Base-by-base conservation (phyloP, 64 coral and sea anemone genomes). In the Hydrozoanthus tunicans region DNA sequence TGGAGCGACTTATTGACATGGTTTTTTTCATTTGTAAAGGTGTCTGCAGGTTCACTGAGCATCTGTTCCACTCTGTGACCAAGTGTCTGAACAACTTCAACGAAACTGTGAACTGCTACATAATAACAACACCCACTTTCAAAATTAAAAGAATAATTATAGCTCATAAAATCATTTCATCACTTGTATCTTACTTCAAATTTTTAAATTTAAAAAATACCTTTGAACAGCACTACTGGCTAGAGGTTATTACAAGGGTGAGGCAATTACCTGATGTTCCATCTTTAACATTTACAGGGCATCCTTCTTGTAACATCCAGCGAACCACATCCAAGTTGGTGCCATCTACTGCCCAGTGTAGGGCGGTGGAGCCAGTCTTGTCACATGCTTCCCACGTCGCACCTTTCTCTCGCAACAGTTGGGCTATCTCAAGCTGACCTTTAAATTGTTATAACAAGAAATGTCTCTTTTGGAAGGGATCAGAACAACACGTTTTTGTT, bases 341-440 rank as follows among this genome's bases (percentile, higher is more conserved):
- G 11, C 96, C 94, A 86, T 98, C 96, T 15, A 95, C 94, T 54
- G 96, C 96, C 96, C 96, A 98, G 78, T 98, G 96, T 24, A 98
- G 73, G 6, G 96, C 93, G 6, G 75, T 98, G 3, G 93, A 98
- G 12, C 96, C 96, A 73, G 96, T 95, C n/a, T 93, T 88, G 61
- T 98, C 96, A 43, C 89, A 55, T 9, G 73, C 62, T 63, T 95
- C 89, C 94, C 91, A 98, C 0, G 61, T 43, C 5, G 94, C 96
- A 7, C 84, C 90, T 25, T 90, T 78, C 73, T 95, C 77, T 62
- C 85, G 64, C 65, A 98, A 82, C 17, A 98, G 27, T 64, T 78
- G 91, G 10, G 72, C 94, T 23, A 95, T 62, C 51, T 95, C 90
- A 2, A 95, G 84, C 68, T 98, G 89, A 73, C 96, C 96, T 98